phyloP scores from a whole-genome alignment of 64 coral and sea anemone species.

The Porites australiensis region DNA sequence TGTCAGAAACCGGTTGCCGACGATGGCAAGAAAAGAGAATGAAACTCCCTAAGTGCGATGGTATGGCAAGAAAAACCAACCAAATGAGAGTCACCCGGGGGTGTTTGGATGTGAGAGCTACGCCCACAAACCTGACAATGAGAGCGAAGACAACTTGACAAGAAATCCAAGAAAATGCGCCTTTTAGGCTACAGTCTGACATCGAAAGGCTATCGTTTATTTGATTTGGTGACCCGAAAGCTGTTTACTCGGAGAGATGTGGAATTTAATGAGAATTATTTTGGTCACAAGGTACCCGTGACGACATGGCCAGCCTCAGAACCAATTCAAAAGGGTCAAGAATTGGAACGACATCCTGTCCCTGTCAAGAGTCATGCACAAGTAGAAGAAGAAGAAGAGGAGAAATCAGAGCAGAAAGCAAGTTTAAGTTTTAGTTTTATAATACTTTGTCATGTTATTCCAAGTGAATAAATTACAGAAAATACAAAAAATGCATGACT shows the following conservation, averaged over 20 bases:
- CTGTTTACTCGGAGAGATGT: constrained; percentile 60
- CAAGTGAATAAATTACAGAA: too few species aligned
- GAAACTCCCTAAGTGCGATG: constrained; percentile 58
- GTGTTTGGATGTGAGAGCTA: constrained; percentile 64
- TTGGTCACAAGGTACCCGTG: background rate
- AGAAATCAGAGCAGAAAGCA: constrained; percentile 22
- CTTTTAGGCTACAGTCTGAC: constrained; percentile 56
- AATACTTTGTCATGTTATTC: too few species aligned
- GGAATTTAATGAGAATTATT: constrained; percentile 54
- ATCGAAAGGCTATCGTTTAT: constrained; percentile 59
- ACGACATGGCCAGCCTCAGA: background rate
- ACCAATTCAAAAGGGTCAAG: background rate
- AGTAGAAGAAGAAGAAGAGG: background rate
- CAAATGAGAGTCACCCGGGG: constrained; percentile 4
- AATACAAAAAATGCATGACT: too few species aligned
- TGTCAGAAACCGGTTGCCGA: constrained; percentile 50
- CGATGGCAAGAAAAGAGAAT: constrained; percentile 36
- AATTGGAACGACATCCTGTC: background rate
- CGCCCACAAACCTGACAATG: too few species aligned
- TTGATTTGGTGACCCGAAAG: constrained; percentile 50
- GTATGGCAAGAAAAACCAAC: constrained; percentile 34
- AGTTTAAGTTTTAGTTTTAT: too few species aligned
- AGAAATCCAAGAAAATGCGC: constrained; percentile 44
- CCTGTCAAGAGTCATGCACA: background rate
- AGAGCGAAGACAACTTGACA: constrained; percentile 44